Evolutionary conservation across 2,888 invertebrate genomes (phyloP).

Genomic region (Scaptomyza reducta): DNA sequence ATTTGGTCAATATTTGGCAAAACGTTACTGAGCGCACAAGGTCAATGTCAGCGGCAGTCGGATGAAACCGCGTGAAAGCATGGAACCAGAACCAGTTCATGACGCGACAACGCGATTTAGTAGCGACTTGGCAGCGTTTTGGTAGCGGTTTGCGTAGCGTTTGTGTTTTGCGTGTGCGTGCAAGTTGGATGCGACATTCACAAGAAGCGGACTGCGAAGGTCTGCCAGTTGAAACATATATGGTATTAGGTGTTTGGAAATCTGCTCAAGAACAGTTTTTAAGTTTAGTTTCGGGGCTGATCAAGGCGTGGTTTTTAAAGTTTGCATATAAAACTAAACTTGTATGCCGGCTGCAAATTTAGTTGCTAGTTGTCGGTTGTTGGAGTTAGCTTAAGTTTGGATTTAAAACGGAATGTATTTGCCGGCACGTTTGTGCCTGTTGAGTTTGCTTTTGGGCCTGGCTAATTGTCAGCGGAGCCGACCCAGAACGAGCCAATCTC

Average conservation of each 20-base stretch:
- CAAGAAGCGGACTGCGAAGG: slow-evolving; percentile 56
- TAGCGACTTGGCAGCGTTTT: slow-evolving; percentile 15
- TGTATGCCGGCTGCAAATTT: slow-evolving; percentile 35
- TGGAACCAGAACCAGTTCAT: slow-evolving; percentile 59
- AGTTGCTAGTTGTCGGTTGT: slow-evolving; percentile 39
- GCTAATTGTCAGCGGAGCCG: slow-evolving; percentile 37
- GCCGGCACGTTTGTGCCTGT: slow-evolving; percentile 32
- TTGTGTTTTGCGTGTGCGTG: slow-evolving; percentile 1
- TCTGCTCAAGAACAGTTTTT: slow-evolving; percentile 55
- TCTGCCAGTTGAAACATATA: slow-evolving; percentile 56
- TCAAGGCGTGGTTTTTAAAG: slow-evolving; percentile 27
- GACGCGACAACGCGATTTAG: slow-evolving; percentile 56
- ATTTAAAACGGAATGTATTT: slow-evolving; percentile 44
- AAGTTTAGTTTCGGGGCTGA: slow-evolving; percentile 28
- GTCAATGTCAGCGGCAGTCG: slow-evolving; percentile 65
- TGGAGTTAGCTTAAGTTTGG: slow-evolving; percentile 16
- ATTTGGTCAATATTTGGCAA: slow-evolving; percentile 35
- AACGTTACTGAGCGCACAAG: slow-evolving; percentile 51
- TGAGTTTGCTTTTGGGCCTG: slow-evolving; percentile 42
- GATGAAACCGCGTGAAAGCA: slow-evolving; percentile 52
- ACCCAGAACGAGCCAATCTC: slow-evolving; percentile 15
- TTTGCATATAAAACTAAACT: slow-evolving; percentile 61
- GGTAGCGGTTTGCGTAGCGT: background rate
- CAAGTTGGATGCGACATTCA: slow-evolving; percentile 10
- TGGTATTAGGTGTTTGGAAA: slow-evolving; percentile 54